Evolutionary conservation across 1,140 invertebrate genomes (phyloP), one percentile per base, ranked within the genome.

Genomic region (Aradophagus sp.): DNA sequence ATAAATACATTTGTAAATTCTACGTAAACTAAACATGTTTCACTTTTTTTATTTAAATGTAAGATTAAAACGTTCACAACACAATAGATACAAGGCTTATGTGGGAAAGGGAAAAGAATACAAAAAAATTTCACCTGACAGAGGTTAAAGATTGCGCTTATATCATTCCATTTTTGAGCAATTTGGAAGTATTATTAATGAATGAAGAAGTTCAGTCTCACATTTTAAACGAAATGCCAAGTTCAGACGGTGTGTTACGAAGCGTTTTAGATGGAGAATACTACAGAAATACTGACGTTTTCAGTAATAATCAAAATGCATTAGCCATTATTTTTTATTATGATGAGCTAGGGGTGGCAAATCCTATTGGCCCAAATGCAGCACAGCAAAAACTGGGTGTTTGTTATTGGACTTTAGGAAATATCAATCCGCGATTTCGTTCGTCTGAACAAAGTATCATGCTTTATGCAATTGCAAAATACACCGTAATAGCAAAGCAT

Each of bases 321-420:
- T 63, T 74, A 20, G 56, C 62, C n/a, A 58, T 74, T 2, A 67
- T 74, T 36, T 53, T 70, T 14, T 74, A 67, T 55, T 67, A 35
- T 11, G 67, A 71, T 35, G 67, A 75, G 6, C 8, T 67, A 12
- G 45, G 50, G 15, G 35, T 67, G 12, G 29, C 52, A 1, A 71
- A 67, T 59, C 50, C 47, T 6, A 14, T 65, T 12, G 52, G 52
- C 15, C 6, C 52, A 44, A 56, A 20, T 50, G 35, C 44, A 16
- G 4, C n/a, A 17, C 36, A 62, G 26, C 20, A 75, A 7, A 68
- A 72, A 66, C 1, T 59, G 6, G 20, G 36, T 14, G 41, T 68
- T 11, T 65, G 36, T 48, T 65, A 65, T 36, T 65, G 42, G 42
- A 55, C 41, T n/a, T 13, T 65, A 39, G 61, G 42, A 32, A 69